These are phyloP conservation scores for Eremophila alpestris DNA, from an alignment of 2,797 vertebrate species.

Conservation along the genomic window DNA sequence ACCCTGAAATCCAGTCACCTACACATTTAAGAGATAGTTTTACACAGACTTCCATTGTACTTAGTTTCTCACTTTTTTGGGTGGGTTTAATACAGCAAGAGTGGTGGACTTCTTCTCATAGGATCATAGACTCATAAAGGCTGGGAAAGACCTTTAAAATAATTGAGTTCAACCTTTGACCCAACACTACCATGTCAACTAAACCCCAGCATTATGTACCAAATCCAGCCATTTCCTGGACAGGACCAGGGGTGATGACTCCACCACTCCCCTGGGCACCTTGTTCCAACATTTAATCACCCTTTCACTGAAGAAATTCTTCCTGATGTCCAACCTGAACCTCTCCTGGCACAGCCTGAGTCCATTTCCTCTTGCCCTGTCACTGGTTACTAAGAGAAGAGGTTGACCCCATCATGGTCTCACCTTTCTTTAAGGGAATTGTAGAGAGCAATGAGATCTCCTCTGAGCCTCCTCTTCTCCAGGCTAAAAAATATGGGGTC, in stretches of 20 bases:
- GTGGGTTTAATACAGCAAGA: neutral
- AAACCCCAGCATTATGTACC: neutral
- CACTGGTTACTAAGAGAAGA: neutral
- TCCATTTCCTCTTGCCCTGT: neutral
- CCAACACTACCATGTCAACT: rapidly evolving
- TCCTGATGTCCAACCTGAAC: too few relatives aligned
- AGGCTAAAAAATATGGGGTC: neutral
- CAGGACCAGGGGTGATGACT: neutral
- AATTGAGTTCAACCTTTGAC: rapidly evolving
- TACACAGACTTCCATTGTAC: neutral
- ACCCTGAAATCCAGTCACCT: neutral
- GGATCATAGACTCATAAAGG: neutral
- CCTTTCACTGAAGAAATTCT: too few relatives aligned
- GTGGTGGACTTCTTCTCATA: neutral
- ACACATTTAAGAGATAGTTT: neutral
- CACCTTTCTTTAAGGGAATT: neutral
- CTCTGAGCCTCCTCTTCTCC: neutral
- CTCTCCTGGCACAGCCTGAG: too few relatives aligned
- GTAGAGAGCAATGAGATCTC: neutral
- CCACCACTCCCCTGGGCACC: neutral
- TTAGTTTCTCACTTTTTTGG: neutral
- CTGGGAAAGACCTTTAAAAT: neutral
- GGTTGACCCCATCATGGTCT: rapidly evolving
- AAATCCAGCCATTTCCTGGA: neutral
- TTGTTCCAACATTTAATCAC: neutral